These are phyloP conservation scores for Gymnoscelis rufifasciata DNA, from an alignment of 2,888 invertebrate species.

Conservation along the genomic window DNA sequence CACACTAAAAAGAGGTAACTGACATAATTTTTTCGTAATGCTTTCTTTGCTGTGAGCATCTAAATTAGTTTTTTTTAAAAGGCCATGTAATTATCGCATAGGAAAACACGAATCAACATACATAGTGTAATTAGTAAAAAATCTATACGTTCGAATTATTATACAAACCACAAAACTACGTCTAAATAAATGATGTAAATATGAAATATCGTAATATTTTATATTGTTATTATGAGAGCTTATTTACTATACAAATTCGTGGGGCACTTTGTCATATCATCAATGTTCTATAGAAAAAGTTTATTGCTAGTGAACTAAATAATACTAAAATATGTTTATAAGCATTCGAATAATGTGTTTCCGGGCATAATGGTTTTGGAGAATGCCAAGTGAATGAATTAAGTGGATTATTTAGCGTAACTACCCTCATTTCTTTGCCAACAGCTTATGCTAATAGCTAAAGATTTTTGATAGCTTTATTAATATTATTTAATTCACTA, in stretches of 20 bases:
- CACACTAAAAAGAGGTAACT: too few species aligned
- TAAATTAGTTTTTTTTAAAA: slow-evolving; percentile 16
- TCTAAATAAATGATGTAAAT: slow-evolving; percentile 57
- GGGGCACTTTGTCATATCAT: slow-evolving; percentile 53
- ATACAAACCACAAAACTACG: slow-evolving; percentile 62
- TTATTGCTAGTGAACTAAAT: slow-evolving; percentile 37
- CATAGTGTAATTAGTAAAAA: slow-evolving; percentile 46
- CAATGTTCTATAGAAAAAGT: slow-evolving; percentile 29
- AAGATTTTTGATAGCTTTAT: too few species aligned
- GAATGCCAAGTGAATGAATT: too few species aligned
- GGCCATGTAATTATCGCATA: slow-evolving; percentile 22
- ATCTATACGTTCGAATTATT: slow-evolving; percentile 49
- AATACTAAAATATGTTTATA: background rate
- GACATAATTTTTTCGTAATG: too few species aligned
- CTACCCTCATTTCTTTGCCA: too few species aligned
- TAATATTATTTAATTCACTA: slow-evolving; percentile 22
- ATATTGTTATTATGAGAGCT: slow-evolving; percentile 46
- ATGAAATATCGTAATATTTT: slow-evolving; percentile 41
- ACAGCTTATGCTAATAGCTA: too few species aligned
- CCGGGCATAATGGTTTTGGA: too few species aligned
- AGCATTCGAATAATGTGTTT: too few species aligned
- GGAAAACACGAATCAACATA: slow-evolving; percentile 27
- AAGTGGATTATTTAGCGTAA: too few species aligned
- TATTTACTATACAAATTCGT: slow-evolving; percentile 70
- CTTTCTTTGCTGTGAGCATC: too few species aligned